These are phyloP conservation scores for Mesaphorura yosii DNA, from an alignment of 1,140 invertebrate genomes.

Conservation along the genomic window DNA sequence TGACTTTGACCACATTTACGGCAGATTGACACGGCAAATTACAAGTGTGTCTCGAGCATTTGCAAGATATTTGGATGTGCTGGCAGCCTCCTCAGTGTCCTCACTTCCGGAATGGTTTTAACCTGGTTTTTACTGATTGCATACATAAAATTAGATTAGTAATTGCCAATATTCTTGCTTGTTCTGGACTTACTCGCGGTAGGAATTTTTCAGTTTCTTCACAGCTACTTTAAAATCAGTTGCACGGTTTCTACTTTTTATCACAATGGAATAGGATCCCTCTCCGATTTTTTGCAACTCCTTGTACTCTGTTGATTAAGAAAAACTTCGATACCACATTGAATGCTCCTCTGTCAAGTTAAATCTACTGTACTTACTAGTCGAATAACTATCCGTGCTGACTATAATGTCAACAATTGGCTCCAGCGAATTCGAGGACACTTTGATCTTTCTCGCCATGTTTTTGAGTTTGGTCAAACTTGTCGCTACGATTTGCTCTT, in stretches of 20 bases:
- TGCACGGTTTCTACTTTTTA: conserved; percentile 49
- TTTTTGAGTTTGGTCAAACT: background rate
- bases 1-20: conserved; percentile 17
- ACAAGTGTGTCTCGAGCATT: conserved; percentile 51
- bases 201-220: conserved; percentile 52
- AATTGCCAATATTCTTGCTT: conserved; percentile 4
- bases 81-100: conserved; percentile 46
- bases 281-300: conserved; percentile 50
- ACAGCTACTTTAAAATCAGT: conserved; percentile 47
- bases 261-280: conserved; percentile 56
- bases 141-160: background rate
- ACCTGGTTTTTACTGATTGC: conserved; percentile 42
- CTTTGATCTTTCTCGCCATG: background rate
- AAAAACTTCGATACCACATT: conserved; percentile 6
- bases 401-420: background rate
- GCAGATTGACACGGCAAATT: conserved; percentile 34
- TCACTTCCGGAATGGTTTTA: conserved; percentile 47
- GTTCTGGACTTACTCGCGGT: conserved; percentile 40
- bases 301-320: conserved; percentile 46
- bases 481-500: no score
- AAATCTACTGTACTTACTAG: no score
- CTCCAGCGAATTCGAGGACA: background rate
- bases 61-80: conserved; percentile 50
- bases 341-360: background rate
- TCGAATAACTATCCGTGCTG: no score